A percentile compares a stretch with the other conserved stretches of the same genome.
Conservation (phyloP, 2,113 vertebrate species). For the Tragelaphus scriptus region DNA sequence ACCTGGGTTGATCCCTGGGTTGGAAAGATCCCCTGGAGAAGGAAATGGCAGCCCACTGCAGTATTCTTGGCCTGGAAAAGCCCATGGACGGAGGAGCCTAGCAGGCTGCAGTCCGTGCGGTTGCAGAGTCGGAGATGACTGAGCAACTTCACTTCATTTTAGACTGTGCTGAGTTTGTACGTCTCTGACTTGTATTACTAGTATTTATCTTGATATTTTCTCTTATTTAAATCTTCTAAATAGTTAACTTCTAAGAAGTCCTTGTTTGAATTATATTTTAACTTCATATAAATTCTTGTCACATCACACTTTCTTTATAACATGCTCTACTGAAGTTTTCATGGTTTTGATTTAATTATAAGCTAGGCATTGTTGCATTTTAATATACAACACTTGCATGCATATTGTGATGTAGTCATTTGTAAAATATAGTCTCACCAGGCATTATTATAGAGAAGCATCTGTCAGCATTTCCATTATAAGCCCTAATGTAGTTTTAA, state of each 20-base stretch:
- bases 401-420: constrained; percentile 40
- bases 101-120: background rate
- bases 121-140: background rate
- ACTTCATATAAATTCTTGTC: constrained; percentile 47
- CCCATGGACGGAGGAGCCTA: background rate
- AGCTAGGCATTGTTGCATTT: constrained; percentile 63
- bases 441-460: constrained; percentile 60
- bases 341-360: constrained; percentile 68
- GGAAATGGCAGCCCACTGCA: background rate
- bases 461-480: constrained; percentile 62
- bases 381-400: constrained; percentile 38
- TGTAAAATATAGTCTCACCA: constrained; percentile 63
- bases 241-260: constrained; percentile 34
- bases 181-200: background rate
- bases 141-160: background rate
- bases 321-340: constrained; percentile 56
- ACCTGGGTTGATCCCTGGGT: background rate
- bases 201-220: constrained; percentile 7
- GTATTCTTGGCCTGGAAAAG: background rate
- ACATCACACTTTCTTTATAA: constrained; percentile 26
- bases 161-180: background rate
- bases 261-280: constrained; percentile 44
- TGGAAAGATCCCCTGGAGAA: background rate
- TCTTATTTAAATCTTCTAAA: constrained; percentile 47
- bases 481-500: constrained; percentile 61